phyloP scores from a whole-genome alignment of 2,888 invertebrate species.

The Hybos culiciformis region DNA sequence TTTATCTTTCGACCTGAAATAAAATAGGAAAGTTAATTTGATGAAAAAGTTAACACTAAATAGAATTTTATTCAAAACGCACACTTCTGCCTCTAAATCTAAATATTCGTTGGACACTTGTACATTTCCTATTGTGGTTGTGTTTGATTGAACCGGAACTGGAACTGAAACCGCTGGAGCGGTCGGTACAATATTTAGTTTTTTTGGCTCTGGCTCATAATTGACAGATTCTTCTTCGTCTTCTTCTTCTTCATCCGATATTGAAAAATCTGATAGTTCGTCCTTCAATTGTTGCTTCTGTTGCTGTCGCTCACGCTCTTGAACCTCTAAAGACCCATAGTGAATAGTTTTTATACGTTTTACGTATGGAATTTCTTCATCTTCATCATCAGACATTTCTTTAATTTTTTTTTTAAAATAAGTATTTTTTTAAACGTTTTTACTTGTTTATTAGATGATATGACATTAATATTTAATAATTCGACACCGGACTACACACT shows the following conservation, averaged over 20 bases:
- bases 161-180: slow-evolving; percentile 15
- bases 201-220: slow-evolving; percentile 40
- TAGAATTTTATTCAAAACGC: slow-evolving; percentile 3
- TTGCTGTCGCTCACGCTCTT: slow-evolving; percentile 54
- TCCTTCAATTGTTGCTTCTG: slow-evolving; percentile 35
- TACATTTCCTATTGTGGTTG: slow-evolving; percentile 31
- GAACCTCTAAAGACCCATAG: slow-evolving; percentile 82
- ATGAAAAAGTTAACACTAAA: neutral
- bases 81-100: slow-evolving; percentile 32
- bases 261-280: no score
- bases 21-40: neutral
- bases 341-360: slow-evolving; percentile 68
- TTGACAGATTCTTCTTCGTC: slow-evolving; percentile 49
- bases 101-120: slow-evolving; percentile 36
- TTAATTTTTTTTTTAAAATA: neutral
- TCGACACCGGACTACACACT: no score
- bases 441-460: no score
- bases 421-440: neutral
- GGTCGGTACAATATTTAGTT: slow-evolving; percentile 43
- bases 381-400: slow-evolving; percentile 67
- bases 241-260: slow-evolving; percentile 41
- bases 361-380: slow-evolving; percentile 52
- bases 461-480: no score
- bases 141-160: slow-evolving; percentile 22
- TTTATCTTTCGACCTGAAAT: slow-evolving; percentile 63